Base-by-base conservation (phyloP, 2,113 vertebrate species). In the Deroptyus accipitrinus region DNA sequence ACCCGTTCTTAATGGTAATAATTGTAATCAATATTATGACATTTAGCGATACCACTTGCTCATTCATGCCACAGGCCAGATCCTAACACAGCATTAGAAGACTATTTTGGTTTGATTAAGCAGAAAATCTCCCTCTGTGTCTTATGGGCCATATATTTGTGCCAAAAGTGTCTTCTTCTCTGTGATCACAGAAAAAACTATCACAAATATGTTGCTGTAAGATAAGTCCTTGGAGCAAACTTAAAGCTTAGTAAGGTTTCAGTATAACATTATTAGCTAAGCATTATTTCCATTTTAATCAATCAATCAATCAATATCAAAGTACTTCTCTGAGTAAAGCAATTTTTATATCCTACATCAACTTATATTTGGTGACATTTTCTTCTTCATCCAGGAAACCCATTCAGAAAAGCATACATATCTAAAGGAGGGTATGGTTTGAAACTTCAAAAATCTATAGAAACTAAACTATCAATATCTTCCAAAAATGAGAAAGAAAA, bases 11-110 rank as follows among this genome's bases (percentile, higher is more conserved):
- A 93, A 88, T 94, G 83, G 91, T 85, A 95, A 83, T 96, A 96
- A 92, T 28, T 6, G 57, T 75, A 88, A 96, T 95, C 94, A 96
- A 97, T 94, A 96, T 25, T 90, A 79, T 93, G 96, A 97, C 88
- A 95, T 88, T 95, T 85, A 80, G 63, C 1, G 11, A 94, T 54
- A 96, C 27, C 83, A 76, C 62, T 85, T 90, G 73, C 12, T 55
- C 63, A 75, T 78, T 93, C 72, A 37, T 67, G 93, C 70, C 91
- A 90, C 87, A 86, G 90, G 87, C 86, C 66, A 88, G 76, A 92
- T 76, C 63, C 55, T 82, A 91, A 86, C 35, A 90, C 78, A 95
- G 82, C 42, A 68, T 1, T 18, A 70, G 59, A 33, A 95, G 42
- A 79, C 92, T 79, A 95, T 93, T 88, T 83, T 73, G 46, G 89